Evolutionary conservation across 2,113 vertebrate species (phyloP), one percentile per base, ranked within the genome.

Genomic region (Dasypus novemcinctus): DNA sequence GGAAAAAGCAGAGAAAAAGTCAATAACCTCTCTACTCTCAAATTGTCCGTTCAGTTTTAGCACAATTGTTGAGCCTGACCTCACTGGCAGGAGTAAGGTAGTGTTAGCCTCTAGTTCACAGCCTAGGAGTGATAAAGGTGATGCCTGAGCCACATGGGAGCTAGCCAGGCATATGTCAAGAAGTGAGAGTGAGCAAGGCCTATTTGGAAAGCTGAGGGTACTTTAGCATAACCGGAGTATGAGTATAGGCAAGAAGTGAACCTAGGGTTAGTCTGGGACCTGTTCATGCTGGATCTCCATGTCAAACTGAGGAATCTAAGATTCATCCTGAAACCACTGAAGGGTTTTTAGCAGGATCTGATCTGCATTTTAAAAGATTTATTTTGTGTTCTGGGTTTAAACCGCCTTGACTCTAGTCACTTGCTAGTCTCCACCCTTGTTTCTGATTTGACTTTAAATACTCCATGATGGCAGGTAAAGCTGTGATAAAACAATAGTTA

Each of bases 391-490:
- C 61, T 95, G 14, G 33, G 27, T 33, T 95, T 64, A 85, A 92
- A 90, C 4, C 33, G 6, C 25, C 41, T 68, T 88, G 72, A 85
- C 46, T 46, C 27, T 85, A 25, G 76, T 61, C 36, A 80, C 25
- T 86, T 79, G 15, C 38, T 85, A 31, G n/a, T 88, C 49, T 79
- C 33, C 29, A 59, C 29, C 5, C 80, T 75, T 71, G 46, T 14
- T 57, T 79, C 57, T 90, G 52, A 79, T 83, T 54, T 92, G n/a
- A 92, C 38, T 94, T 95, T 36, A 89, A 92, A 74, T 68, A 72
- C 43, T 69, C 52, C 7, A 13, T 23, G 1, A 75, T 64, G 74
- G 20, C 66, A 90, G 21, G 25, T 38, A 69, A 33, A 74, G 29
- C 49, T 85, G 7, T 36, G 14, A 79, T 64, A 46, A 90, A 96